Percentiles rank a stretch among this genome's conserved stretches.
Conservation (phyloP, 2,888 invertebrate genomes). For the Lucinisca nassula region DNA sequence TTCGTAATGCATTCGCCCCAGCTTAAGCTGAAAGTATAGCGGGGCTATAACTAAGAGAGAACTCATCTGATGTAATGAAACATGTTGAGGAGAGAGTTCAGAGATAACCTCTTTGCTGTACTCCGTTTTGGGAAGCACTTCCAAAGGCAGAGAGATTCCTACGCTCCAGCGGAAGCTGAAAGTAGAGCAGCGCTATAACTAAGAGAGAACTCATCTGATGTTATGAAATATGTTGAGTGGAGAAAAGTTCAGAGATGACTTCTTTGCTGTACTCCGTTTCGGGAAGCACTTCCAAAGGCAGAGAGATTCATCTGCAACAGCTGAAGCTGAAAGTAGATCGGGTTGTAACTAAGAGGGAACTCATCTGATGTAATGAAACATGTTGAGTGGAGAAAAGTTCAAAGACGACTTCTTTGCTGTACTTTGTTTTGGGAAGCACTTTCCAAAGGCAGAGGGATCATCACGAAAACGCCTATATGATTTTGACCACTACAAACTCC, state of each 20-base stretch:
- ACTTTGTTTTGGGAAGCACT: slow-evolving; percentile 79
- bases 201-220: too few species aligned
- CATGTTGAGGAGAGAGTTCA: slow-evolving; percentile 3
- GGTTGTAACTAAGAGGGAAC: too few species aligned
- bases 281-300: slow-evolving; percentile 79
- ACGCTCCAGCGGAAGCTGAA: slow-evolving; percentile 78
- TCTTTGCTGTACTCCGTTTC: background rate
- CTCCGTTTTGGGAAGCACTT: slow-evolving; percentile 74
- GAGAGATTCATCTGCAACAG: slow-evolving; percentile 77
- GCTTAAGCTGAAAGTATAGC: slow-evolving; percentile 74
- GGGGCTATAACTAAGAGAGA: too few species aligned
- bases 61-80: slow-evolving; percentile 8
- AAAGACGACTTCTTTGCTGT: background rate
- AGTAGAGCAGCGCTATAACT: too few species aligned
- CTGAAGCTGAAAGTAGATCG: slow-evolving; percentile 74
- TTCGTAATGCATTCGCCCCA: slow-evolving; percentile 79
- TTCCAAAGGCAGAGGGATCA: slow-evolving; percentile 77
- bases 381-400: background rate
- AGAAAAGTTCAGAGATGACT: slow-evolving; percentile 16
- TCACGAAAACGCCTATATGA: too few species aligned
- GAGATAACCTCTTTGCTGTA: background rate
- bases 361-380: slow-evolving; percentile 20
- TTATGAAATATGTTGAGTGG: slow-evolving; percentile 44
- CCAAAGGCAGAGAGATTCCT: slow-evolving; percentile 79
- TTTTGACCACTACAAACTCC: too few species aligned